A percentile compares a stretch with the other conserved stretches of the same genome.
Evolutionary conservation across 2,113 vertebrate species (phyloP).

Genomic region (Agapornis roseicollis): DNA sequence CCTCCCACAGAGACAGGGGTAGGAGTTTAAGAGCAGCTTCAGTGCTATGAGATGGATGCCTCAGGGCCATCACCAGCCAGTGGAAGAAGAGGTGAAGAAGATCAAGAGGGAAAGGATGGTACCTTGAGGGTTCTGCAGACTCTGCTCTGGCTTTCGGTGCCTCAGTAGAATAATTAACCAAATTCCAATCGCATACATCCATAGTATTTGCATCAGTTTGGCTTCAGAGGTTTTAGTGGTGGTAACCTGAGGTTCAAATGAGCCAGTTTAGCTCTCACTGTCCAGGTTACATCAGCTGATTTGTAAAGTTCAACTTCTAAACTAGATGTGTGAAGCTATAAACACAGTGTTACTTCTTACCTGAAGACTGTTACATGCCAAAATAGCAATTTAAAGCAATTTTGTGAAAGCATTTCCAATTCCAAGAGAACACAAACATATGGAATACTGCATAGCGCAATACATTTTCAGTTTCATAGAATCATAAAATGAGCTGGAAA

Average conservation of each 20-base stretch:
- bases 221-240: background rate
- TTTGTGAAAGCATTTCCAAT: background rate
- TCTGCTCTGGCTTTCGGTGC: background rate
- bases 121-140: background rate
- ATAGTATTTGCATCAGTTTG: background rate
- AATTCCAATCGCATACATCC: background rate
- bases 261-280: background rate
- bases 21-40: background rate
- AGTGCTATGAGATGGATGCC: background rate
- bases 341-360: background rate
- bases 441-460: background rate
- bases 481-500: background rate
- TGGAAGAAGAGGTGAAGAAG: background rate
- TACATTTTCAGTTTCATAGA: background rate
- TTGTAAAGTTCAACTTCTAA: background rate
- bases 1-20: background rate
- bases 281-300: background rate
- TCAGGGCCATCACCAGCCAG: background rate
- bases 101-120: background rate
- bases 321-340: background rate
- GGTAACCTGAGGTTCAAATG: background rate
- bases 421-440: background rate
- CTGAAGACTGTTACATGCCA: background rate
- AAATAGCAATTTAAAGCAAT: background rate
- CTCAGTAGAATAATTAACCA: background rate